Conservation (phyloP, 1,140 invertebrate genomes). For the Habropoda laboriosa region DNA sequence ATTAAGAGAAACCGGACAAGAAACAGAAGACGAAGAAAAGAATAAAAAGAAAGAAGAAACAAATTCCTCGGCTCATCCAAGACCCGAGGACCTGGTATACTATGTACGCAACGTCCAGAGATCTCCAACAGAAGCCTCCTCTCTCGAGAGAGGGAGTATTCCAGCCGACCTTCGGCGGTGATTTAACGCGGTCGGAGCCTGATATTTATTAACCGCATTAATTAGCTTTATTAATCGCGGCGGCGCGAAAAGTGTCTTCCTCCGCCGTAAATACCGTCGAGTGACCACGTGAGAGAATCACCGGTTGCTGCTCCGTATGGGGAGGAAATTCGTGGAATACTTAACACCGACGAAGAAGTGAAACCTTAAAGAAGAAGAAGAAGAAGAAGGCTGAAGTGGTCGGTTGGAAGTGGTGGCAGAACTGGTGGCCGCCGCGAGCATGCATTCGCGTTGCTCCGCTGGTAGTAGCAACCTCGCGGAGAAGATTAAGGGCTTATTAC, state of each 20-base stretch:
- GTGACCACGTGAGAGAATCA: conserved; percentile 7
- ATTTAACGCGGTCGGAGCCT: conserved; percentile 28
- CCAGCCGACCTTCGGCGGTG: conserved; percentile 17
- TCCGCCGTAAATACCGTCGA: conserved; percentile 13
- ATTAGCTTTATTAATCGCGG: conserved; percentile 54
- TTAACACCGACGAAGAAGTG: background rate
- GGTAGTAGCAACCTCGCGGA: conserved; percentile 49
- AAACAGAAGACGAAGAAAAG: background rate
- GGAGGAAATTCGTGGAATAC: conserved; percentile 52
- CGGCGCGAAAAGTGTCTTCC: conserved; percentile 33
- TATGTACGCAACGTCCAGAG: background rate
- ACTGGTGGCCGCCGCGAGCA: too few relatives aligned
- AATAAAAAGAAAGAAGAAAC: background rate
- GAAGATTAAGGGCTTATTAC: conserved; percentile 65
- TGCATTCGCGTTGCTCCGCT: background rate
- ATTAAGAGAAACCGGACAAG: background rate
- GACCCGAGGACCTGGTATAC: background rate
- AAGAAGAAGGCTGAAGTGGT: too few relatives aligned
- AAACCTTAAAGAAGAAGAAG: too few relatives aligned
- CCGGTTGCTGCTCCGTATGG: too few relatives aligned
- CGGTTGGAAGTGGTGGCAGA: too few relatives aligned
- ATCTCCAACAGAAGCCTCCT: conserved; percentile 28
- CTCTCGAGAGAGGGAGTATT: too few relatives aligned
- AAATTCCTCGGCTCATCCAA: background rate
- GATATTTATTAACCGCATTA: conserved; percentile 62